These are phyloP conservation scores for Holcopasites calliopsidis DNA, from an alignment of 1,140 invertebrate species.

Conservation along the genomic window DNA sequence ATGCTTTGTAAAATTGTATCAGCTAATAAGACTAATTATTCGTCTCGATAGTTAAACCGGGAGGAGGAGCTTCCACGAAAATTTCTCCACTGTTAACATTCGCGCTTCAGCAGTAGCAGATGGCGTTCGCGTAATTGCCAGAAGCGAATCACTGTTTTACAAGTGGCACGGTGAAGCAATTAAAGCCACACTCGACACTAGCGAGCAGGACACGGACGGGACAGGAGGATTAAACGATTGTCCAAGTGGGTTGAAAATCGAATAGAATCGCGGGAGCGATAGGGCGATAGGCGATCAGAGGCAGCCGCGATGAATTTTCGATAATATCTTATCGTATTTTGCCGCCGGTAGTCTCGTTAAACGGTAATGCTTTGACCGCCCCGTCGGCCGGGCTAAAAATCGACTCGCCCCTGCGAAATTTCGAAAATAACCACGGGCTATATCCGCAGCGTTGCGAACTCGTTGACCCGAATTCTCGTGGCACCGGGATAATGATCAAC, in stretches of 20 bases:
- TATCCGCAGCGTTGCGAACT: no score
- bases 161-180: neutral
- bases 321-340: constrained; percentile 35
- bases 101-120: no score
- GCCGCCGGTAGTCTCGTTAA: constrained; percentile 10
- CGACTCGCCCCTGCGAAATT: neutral
- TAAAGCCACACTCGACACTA: neutral
- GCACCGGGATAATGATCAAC: constrained; percentile 15
- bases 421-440: neutral
- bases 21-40: no score
- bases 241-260: neutral
- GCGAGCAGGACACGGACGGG: neutral
- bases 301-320: constrained; percentile 23
- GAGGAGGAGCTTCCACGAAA: no score
- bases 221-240: neutral
- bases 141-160: neutral
- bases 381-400: neutral
- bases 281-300: constrained; percentile 19
- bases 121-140: neutral
- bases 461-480: neutral
- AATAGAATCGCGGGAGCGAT: neutral
- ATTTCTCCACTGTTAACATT: no score
- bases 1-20: no score
- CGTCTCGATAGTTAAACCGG: no score
- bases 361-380: constrained; percentile 1